A percentile compares a stretch with the other conserved stretches of the same genome.
phyloP scores from a whole-genome alignment of 35 echinoderm and acorn worm genomes.

The Nesometra sesokonis region DNA sequence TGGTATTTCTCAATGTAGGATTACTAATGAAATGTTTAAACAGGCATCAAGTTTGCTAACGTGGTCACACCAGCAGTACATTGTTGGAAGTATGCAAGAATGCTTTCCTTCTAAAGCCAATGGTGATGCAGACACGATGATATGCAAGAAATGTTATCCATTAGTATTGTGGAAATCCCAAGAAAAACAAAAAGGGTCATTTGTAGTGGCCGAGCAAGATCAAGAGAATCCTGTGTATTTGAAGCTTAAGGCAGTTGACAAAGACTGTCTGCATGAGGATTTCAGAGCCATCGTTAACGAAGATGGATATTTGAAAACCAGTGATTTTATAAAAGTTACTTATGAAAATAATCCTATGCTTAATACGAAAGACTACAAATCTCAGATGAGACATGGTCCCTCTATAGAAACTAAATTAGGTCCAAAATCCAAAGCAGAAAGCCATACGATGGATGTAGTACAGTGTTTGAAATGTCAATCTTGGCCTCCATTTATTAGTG shows the following conservation, averaged over 20 bases:
- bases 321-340: too few species aligned
- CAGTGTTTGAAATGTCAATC: background rate
- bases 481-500: background rate
- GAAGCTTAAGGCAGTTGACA: background rate
- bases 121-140: background rate
- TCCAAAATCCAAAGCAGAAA: too few species aligned
- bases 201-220: background rate
- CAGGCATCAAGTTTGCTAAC: too few species aligned
- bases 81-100: background rate
- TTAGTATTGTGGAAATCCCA: background rate
- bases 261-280: background rate
- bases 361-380: too few species aligned
- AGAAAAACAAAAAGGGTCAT: background rate
- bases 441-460: background rate
- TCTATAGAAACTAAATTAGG: too few species aligned
- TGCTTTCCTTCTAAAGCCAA: background rate
- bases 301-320: background rate
- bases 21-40: too few species aligned
- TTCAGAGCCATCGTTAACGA: background rate
- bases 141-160: background rate
- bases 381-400: too few species aligned
- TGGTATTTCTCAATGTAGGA: background rate
- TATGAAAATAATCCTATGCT: too few species aligned
- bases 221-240: too few species aligned
- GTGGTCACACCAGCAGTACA: too few species aligned